phyloP scores from a whole-genome alignment of 2,888 invertebrate genomes.

The Aphodius granarius region DNA sequence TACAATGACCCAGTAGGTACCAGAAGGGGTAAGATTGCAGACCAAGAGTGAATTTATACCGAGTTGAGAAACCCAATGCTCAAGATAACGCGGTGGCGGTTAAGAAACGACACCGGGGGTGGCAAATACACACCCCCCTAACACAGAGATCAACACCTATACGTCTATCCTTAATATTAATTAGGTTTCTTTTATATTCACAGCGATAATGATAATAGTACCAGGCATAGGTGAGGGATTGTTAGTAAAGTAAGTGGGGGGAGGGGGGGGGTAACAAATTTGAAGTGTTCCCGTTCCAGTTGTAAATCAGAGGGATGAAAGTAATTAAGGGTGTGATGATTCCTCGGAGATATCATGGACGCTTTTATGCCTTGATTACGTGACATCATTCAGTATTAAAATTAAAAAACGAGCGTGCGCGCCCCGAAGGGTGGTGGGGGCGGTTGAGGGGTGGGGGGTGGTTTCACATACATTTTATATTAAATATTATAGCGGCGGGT shows the following conservation, averaged over 20 bases:
- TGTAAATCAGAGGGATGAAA: slow-evolving; percentile 44
- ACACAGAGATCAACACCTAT: no score
- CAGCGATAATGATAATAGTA: no score
- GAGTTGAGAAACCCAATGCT: slow-evolving; percentile 8
- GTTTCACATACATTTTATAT: background rate
- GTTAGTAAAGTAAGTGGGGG: no score
- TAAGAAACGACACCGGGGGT: background rate
- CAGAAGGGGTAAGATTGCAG: slow-evolving; percentile 18
- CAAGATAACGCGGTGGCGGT: slow-evolving; percentile 1
- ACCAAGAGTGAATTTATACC: slow-evolving; percentile 3
- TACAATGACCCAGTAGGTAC: slow-evolving; percentile 60
- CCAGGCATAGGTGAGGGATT: no score
- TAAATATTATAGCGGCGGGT: background rate
- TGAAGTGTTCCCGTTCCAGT: background rate
- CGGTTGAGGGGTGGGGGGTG: background rate
- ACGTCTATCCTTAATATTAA: no score
- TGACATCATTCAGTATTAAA: slow-evolving; percentile 52
- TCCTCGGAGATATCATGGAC: slow-evolving; percentile 47
- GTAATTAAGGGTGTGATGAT: slow-evolving; percentile 47
- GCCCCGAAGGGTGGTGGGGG: background rate
- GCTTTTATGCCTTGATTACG: slow-evolving; percentile 51
- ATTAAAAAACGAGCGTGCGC: slow-evolving; percentile 44
- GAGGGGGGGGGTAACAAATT: background rate
- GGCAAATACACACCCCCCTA: background rate
- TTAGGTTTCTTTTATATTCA: no score